Percentiles rank a stretch among this genome's conserved stretches.
These are phyloP conservation scores for Propithecus perrieri DNA, from an alignment of 2,797 vertebrate species.

Conservation along the genomic window DNA sequence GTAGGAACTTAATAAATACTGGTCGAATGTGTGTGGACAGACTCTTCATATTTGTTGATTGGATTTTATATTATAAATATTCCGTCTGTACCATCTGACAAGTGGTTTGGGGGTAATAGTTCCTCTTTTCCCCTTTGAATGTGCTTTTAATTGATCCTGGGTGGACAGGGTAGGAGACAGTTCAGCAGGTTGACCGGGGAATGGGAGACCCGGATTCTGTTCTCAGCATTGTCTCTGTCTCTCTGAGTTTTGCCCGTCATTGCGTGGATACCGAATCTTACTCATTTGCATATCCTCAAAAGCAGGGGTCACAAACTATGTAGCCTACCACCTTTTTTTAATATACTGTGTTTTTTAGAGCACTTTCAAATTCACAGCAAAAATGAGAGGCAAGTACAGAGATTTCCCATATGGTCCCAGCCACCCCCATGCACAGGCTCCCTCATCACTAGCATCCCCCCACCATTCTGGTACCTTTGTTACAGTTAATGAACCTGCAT, in stretches of 20 bases:
- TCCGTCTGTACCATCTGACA: background rate
- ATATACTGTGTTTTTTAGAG: background rate
- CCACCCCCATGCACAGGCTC: too few relatives aligned
- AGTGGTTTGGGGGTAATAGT: background rate
- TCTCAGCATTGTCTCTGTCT: background rate
- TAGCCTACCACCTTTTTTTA: background rate
- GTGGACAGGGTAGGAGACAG: background rate
- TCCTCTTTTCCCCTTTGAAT: background rate
- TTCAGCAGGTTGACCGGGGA: background rate
- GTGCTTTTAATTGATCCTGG: background rate
- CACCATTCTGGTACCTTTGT: background rate
- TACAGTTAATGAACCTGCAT: background rate
- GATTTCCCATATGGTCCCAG: background rate
- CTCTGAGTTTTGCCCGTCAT: background rate
- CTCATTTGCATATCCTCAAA: background rate
- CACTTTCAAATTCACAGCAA: background rate
- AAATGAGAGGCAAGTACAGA: background rate
- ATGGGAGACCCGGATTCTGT: background rate
- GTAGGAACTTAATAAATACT: background rate
- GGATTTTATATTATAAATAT: background rate
- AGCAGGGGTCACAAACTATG: background rate
- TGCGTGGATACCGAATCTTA: background rate
- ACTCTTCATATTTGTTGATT: background rate
- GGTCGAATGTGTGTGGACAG: background rate
- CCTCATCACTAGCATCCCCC: background rate